Evolutionary conservation across 2,888 invertebrate genomes (phyloP).

Genomic region (Lepidochrysops patricia): DNA sequence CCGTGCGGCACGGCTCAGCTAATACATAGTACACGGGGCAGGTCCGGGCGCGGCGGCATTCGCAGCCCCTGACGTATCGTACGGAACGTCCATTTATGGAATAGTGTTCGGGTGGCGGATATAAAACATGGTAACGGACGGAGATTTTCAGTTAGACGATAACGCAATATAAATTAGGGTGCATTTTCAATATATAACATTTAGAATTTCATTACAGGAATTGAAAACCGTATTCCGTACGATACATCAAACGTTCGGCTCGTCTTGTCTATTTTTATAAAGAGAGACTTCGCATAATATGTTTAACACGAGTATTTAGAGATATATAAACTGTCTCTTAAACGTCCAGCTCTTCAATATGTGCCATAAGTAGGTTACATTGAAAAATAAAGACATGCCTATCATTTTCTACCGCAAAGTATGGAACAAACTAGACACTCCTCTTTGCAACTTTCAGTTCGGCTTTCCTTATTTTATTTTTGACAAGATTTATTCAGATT

Average conservation of each 20-base stretch:
- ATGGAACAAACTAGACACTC: neutral
- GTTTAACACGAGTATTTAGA: neutral
- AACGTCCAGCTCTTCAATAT: neutral
- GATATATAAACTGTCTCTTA: neutral
- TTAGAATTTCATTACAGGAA: slow-evolving; percentile 13
- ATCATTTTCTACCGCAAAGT: neutral
- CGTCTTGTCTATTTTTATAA: slow-evolving; percentile 11
- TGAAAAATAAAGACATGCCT: neutral
- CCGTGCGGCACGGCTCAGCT: slow-evolving; percentile 5
- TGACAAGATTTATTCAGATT: neutral
- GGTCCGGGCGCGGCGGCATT: slow-evolving; percentile 23
- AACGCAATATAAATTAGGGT: slow-evolving; percentile 3
- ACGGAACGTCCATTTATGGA: slow-evolving; percentile 15
- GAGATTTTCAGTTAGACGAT: slow-evolving; percentile 27
- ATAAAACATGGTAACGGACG: slow-evolving; percentile 28
- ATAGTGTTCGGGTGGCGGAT: neutral
- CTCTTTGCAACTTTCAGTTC: neutral
- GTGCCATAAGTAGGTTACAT: neutral
- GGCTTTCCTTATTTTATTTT: neutral
- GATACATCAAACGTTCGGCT: slow-evolving; percentile 11
- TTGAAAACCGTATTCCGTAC: slow-evolving; percentile 15
- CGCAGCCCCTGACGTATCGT: slow-evolving; percentile 12
- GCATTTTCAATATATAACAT: slow-evolving; percentile 7
- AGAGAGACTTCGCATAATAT: slow-evolving; percentile 2
- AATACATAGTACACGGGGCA: slow-evolving; percentile 1